Conservation (phyloP, 2,113 vertebrate genomes). For the Nothocercus julius region DNA sequence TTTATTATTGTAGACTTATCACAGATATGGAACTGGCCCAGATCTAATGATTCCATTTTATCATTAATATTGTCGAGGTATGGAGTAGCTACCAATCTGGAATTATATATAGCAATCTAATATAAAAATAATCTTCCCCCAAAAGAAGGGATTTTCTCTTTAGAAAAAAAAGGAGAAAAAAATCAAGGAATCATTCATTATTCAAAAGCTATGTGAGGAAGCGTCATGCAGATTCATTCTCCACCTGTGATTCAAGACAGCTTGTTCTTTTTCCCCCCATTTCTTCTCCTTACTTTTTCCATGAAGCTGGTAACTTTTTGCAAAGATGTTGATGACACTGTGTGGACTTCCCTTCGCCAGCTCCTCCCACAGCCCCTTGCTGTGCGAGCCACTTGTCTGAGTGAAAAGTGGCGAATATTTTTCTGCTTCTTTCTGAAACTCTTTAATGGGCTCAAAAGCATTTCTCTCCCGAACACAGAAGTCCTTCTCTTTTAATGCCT, state of each 20-base stretch:
- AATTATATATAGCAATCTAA: neutral
- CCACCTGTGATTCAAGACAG: neutral
- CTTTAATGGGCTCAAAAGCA: slow-evolving; percentile 80
- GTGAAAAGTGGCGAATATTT: slow-evolving; percentile 78
- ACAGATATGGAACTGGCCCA: neutral
- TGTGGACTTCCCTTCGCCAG: slow-evolving; percentile 91
- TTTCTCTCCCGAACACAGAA: slow-evolving; percentile 77
- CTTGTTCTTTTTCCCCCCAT: neutral
- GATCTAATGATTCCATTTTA: neutral
- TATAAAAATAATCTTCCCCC: neutral
- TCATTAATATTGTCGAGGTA: neutral
- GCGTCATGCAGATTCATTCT: neutral
- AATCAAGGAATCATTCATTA: neutral
- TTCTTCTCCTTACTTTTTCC: slow-evolving; percentile 82
- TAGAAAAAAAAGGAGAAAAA: neutral
- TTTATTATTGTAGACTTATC: neutral
- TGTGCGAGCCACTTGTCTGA: slow-evolving; percentile 55
- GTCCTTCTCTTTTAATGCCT: slow-evolving; percentile 76
- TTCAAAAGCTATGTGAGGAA: neutral
- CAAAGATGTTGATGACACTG: slow-evolving; percentile 96
- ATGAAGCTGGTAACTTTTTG: slow-evolving; percentile 85
- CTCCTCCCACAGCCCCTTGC: slow-evolving; percentile 88
- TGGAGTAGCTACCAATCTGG: neutral
- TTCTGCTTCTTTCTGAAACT: slow-evolving; percentile 90
- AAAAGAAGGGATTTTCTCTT: accelerated